Evolutionary conservation across 2,797 vertebrate species (phyloP), one percentile per base, ranked within the genome.

Genomic region (Urosaurus nigricauda): DNA sequence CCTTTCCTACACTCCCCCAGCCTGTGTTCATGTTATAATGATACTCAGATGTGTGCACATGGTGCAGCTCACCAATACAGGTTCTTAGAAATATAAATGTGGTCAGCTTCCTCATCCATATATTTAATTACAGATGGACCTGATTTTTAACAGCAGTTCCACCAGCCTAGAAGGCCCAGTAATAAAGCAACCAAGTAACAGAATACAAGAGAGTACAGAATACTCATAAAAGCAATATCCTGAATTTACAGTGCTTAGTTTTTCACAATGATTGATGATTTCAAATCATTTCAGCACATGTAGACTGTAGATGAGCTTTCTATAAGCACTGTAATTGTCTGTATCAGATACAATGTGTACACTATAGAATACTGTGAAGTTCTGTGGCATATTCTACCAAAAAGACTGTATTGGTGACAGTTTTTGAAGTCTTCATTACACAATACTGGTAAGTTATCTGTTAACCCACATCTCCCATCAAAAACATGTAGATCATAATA

Each of bases 371-470:
- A 43, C 3, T 73, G n/a, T 11, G 40, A 37, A 4, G 29, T 83
- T 70, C 26, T 70, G 40, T 68, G 43, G 26, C 43, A 83, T 47
- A 51, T 21, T 35, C 37, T 14, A 19, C 63, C 29, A 53, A 70
- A 21, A 83, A 56, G 2, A 35, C 35, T 1, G 24, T 32, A n/a
- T 11, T 21, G 19, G 4, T 56, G 32, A 71, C 29, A 7, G 9
- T 53, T 71, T 32, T 53, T 83, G 13, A 81, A 82, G 35, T 82
- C 80, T 82, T 82, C 47, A 51, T 70, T 71, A 84, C 65, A 43
- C 3, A 53, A 17, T 51, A 71, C 16, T 35, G 35, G 19, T 53
- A 84, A 53, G 65, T 29, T 29, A 53, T 32, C 19, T 83, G 14
- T 53, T n/a, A 37, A 84, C n/a, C 43, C n/a, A 35, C 11, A 53